These are phyloP conservation scores for Falco naumanni DNA, from an alignment of 2,797 vertebrate species.

Conservation along the genomic window DNA sequence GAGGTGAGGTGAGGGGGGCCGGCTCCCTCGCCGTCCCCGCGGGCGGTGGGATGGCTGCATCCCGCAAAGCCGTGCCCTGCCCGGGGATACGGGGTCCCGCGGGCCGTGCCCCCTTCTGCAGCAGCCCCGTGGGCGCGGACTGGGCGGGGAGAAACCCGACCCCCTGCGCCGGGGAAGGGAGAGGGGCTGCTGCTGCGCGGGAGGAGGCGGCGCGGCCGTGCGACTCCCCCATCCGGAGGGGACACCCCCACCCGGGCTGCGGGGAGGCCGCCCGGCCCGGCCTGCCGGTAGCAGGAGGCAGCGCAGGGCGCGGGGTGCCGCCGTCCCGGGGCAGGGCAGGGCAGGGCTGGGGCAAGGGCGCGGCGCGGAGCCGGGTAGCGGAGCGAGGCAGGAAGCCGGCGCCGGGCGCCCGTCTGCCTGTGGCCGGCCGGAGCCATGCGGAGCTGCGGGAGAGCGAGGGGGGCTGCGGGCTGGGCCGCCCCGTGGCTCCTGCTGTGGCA, in stretches of 20 bases:
- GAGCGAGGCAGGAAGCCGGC: neutral
- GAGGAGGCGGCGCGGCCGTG: neutral
- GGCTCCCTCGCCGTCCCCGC: too few species aligned
- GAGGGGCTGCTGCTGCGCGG: neutral
- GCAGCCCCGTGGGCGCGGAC: neutral
- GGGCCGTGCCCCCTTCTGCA: neutral
- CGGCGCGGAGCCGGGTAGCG: neutral
- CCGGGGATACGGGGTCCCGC: too few species aligned
- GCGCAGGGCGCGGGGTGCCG: neutral
- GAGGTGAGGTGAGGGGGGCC: neutral
- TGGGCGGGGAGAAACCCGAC: conserved; percentile 25
- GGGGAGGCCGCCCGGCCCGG: neutral
- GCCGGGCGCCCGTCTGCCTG: too few species aligned
- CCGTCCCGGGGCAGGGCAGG: neutral
- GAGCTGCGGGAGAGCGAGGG: too few species aligned
- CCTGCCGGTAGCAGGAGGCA: neutral
- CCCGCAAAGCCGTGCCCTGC: neutral
- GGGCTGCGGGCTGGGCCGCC: neutral
- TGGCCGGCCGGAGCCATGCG: too few species aligned
- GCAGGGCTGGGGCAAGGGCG: too few species aligned
- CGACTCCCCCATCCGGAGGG: neutral
- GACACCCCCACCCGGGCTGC: neutral
- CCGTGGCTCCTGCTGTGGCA: conserved; percentile 28
- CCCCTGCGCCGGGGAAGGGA: neutral
- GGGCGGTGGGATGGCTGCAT: neutral